Percentiles rank a stretch among this genome's conserved stretches.
Conservation (phyloP, 2,888 invertebrate genomes). For the Cynaeus angustus region DNA sequence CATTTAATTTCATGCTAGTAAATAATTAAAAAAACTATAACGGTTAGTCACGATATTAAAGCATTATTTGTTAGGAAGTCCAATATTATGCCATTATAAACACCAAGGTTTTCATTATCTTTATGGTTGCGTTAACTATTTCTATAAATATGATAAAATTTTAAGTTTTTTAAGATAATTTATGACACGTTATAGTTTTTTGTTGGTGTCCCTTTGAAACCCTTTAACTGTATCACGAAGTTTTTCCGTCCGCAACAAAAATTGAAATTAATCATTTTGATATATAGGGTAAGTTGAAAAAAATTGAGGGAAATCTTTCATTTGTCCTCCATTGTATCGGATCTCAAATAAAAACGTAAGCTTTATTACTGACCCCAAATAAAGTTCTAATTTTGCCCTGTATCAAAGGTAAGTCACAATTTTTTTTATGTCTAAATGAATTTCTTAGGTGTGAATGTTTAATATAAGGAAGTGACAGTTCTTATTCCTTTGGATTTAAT, state of each 20-base stretch:
- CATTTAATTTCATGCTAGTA: constrained; percentile 46
- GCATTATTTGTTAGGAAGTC: constrained; percentile 42
- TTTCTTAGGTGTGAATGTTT: constrained; percentile 30
- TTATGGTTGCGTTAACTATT: constrained; percentile 16
- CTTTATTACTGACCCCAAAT: constrained; percentile 28
- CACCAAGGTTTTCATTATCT: constrained; percentile 23
- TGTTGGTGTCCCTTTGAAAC: constrained; percentile 17
- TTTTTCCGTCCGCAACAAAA: constrained; percentile 23
- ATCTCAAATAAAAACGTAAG: constrained; percentile 20
- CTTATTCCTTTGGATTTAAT: constrained; percentile 29
- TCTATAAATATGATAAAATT: constrained; percentile 25
- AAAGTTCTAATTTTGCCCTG: too few relatives aligned
- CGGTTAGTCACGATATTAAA: constrained; percentile 43
- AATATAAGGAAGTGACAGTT: constrained; percentile 5
- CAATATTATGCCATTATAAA: constrained; percentile 29
- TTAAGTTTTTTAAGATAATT: constrained; percentile 27
- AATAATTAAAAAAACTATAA: constrained; percentile 47
- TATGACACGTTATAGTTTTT: constrained; percentile 17
- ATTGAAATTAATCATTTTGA: constrained; percentile 41
- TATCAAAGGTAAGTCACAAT: constrained; percentile 25
- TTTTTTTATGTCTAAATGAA: constrained; percentile 36
- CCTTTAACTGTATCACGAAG: constrained; percentile 29
- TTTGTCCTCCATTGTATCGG: constrained; percentile 29
- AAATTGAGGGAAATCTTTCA: constrained; percentile 21
- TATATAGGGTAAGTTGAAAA: constrained; percentile 29